These are phyloP conservation scores for Apodemia duryi DNA, from an alignment of 2,888 invertebrate species.

Conservation along the genomic window DNA sequence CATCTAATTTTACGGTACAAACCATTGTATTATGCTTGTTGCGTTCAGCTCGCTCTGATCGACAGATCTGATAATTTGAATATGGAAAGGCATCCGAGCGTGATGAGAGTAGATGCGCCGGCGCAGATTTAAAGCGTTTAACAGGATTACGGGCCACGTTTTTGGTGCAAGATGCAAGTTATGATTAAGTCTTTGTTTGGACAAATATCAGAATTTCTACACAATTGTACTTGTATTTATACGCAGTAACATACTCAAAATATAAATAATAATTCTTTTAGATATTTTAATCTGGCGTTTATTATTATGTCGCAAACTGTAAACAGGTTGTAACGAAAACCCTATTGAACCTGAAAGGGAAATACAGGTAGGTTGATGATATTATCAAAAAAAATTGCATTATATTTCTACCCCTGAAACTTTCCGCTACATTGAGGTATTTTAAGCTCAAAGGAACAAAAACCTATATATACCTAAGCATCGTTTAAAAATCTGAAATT, in stretches of 20 bases:
- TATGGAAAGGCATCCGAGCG: constrained; percentile 65
- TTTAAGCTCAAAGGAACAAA: too few species aligned
- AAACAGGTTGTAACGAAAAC: too few species aligned
- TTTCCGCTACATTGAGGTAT: too few species aligned
- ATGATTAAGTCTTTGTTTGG: constrained; percentile 13
- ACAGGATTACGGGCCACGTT: constrained; percentile 18
- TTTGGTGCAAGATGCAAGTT: constrained; percentile 12
- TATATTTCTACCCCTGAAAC: too few species aligned
- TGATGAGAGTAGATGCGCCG: constrained; percentile 43
- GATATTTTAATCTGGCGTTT: not conserved
- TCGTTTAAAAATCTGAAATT: too few species aligned
- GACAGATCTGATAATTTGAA: constrained; percentile 75
- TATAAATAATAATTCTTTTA: not conserved
- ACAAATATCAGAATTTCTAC: not conserved
- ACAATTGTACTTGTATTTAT: not conserved
- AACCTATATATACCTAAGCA: too few species aligned
- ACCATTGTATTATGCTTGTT: constrained; percentile 36
- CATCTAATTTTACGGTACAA: constrained; percentile 53
- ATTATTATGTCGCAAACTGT: not conserved
- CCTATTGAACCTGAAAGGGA: too few species aligned
- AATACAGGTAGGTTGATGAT: too few species aligned
- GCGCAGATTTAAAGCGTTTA: constrained; percentile 27
- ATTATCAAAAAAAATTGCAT: too few species aligned
- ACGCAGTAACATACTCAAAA: not conserved
- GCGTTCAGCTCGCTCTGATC: constrained; percentile 62